Conservation (phyloP, 2,797 vertebrate species). For the Vespertilio murinus region DNA sequence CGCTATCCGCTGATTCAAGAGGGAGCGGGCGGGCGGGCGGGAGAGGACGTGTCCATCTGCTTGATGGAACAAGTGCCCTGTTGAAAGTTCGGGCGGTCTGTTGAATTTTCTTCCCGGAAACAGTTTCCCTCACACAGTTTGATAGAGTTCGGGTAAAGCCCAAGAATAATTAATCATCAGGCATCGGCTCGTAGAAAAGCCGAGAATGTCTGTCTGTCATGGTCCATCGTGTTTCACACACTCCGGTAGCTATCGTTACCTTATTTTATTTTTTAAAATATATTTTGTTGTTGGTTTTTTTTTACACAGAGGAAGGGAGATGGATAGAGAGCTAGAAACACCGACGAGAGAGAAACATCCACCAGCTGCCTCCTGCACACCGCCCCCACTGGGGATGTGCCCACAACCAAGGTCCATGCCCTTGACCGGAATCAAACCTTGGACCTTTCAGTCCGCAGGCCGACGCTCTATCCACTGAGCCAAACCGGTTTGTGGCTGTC, state of each 20-base stretch:
- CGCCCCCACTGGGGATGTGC: too few species aligned
- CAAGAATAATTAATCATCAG: background rate
- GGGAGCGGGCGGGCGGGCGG: background rate
- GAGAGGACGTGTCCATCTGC: background rate
- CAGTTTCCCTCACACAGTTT: rapidly evolving
- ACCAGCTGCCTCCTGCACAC: too few species aligned
- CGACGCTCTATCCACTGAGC: too few species aligned
- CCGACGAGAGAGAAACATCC: too few species aligned
- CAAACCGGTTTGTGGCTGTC: too few species aligned
- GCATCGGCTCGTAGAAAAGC: constrained; percentile 37
- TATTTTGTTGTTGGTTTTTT: too few species aligned
- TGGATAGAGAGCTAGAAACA: too few species aligned
- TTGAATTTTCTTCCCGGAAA: background rate
- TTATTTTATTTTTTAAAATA: too few species aligned
- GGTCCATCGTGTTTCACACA: background rate
- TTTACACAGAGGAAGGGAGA: too few species aligned
- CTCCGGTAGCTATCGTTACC: background rate
- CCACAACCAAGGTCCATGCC: too few species aligned
- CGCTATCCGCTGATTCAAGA: background rate
- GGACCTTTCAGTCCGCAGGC: too few species aligned
- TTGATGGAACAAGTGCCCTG: background rate
- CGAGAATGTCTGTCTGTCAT: background rate
- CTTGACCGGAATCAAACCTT: too few species aligned
- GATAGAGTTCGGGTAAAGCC: background rate
- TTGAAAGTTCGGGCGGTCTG: background rate